Evolutionary conservation across 2,888 invertebrate species (phyloP).

Genomic region (Sinopyrophorus schimmeli): DNA sequence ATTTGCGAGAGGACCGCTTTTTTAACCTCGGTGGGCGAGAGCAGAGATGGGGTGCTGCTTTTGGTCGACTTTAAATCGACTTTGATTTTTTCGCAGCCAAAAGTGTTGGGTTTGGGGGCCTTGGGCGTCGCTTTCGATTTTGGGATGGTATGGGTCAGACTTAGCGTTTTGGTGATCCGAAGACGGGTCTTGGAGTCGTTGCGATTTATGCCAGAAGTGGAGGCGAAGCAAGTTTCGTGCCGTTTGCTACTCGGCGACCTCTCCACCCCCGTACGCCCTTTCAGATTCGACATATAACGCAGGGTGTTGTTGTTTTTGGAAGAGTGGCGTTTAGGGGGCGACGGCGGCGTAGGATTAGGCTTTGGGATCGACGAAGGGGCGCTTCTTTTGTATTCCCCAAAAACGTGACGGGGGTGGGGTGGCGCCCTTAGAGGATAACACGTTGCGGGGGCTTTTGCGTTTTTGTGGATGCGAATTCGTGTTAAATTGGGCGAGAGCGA

Average conservation of each 20-base stretch:
- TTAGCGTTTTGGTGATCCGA: conserved; percentile 46
- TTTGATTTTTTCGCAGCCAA: conserved; percentile 60
- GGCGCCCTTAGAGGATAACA: conserved; percentile 63
- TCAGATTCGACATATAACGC: conserved; percentile 63
- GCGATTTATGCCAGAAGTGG: conserved; percentile 48
- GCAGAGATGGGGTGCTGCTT: conserved; percentile 48
- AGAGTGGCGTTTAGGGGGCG: conserved; percentile 75
- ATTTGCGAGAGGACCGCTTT: conserved; percentile 53
- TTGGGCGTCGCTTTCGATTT: conserved; percentile 27
- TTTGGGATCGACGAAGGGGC: conserved; percentile 70
- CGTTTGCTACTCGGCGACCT: conserved; percentile 49
- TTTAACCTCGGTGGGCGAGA: conserved; percentile 64
- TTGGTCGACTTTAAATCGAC: conserved; percentile 50
- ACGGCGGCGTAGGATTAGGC: conserved; percentile 66
- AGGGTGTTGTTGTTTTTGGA: conserved; percentile 74
- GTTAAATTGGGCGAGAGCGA: conserved; percentile 80
- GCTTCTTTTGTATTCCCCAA: conserved; percentile 63
- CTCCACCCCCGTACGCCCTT: conserved; percentile 48
- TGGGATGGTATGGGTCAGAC: conserved; percentile 44
- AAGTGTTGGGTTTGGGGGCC: conserved; percentile 58
- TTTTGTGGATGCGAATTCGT: conserved; percentile 77
- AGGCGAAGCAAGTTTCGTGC: conserved; percentile 59
- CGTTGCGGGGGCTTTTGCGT: conserved; percentile 59
- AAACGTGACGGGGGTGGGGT: conserved; percentile 56
- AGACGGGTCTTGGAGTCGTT: no score